Base-by-base conservation (phyloP, 2,797 vertebrate species). In the Sphenopsis melanotis region DNA sequence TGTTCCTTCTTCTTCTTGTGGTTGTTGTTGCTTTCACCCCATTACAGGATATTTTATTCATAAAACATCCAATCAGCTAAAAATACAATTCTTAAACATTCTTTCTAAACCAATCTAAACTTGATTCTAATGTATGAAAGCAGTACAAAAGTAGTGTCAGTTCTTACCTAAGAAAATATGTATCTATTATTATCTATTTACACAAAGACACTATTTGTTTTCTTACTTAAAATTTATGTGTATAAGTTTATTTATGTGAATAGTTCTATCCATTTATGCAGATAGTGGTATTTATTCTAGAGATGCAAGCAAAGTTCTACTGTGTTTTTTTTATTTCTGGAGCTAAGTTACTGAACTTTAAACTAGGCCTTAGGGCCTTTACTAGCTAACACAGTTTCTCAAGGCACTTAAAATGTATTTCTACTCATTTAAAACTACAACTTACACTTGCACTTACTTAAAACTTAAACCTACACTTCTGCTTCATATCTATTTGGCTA, bases 261-360 rank as follows among this genome's bases (percentile, higher is more conserved):
- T 17, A 57, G 15, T 26, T 57, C n/a, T 34, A 22, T 15, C 32
- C 23, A 36, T 57, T 57, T 57, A 17, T 0, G 0, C 7, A 36
- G 0, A 57, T 17, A 26, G 5, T 36, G 36, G 0, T 36, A 12
- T 36, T 3, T 36, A 1, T 57, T 57, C 56, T 57, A 26, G 34
- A 57, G 4, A 26, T 18, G 34, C 16, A 34, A 56, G 15, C 22
- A 18, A 36, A 57, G 16, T 57, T 57, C 34, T 36, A 1, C 23
- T 36, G 2, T 22, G 19, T 5, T 36, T 57, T 57, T 57, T 55
- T 36, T 4, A 36, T 12, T 4, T 26, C 11, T 57, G 34, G 4
- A 18, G 34, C 16, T 57, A 26, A 57, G 8, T 18, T 36, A 57
- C 23, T 36, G 34, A 18, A 12, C 34, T 37, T 37, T 27, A 26